Evolutionary conservation across 2,113 vertebrate genomes (phyloP), one percentile per base, ranked within the genome.

Genomic region (Anthoscopus minutus): DNA sequence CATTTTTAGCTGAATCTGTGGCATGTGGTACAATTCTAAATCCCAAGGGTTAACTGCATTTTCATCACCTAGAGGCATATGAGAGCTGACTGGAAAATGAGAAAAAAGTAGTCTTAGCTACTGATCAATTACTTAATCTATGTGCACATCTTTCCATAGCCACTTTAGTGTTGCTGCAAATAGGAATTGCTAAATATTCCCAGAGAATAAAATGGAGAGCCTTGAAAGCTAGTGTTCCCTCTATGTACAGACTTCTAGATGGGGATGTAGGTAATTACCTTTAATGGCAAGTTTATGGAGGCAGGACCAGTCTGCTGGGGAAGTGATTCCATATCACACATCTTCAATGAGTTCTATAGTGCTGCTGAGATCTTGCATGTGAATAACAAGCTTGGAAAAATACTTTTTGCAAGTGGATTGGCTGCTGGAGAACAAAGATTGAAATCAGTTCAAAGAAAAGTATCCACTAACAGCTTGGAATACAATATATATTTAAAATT

Each of bases 361-460:
- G 51, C 62, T 47, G 38, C 76, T 76, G 57, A 31, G 60, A 60
- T 78, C 60, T 90, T 1, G 1, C 40, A 33, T 71, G 60, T 80
- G 79, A 67, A 66, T 73, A 88, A 53, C 1, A 6, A 86, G 47
- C 28, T 40, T 88, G 48, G 67, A 89, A 95, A 51, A 95, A 51
- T 62, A 56, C 7, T 80, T 48, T 73, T 67, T 87, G 47, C 33
- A 92, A 89, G 87, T 50, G 74, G 28, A 22, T 51, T 94, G 82
- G 60, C 56, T 89, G 64, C 79, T 90, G 69, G 73, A 93, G 80
- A 93, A 71, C 67, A 88, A 83, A 93, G 85, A 42, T 31, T 83
- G 69, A 88, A 95, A 89, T 37, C 9, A 38, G 78, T 82, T 94
- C 71, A 80, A 89, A 93, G 57, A 54, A 73, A 93, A 87, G 44